Conservation (phyloP, 1,140 invertebrate genomes). For the Trissolcus basalis region DNA sequence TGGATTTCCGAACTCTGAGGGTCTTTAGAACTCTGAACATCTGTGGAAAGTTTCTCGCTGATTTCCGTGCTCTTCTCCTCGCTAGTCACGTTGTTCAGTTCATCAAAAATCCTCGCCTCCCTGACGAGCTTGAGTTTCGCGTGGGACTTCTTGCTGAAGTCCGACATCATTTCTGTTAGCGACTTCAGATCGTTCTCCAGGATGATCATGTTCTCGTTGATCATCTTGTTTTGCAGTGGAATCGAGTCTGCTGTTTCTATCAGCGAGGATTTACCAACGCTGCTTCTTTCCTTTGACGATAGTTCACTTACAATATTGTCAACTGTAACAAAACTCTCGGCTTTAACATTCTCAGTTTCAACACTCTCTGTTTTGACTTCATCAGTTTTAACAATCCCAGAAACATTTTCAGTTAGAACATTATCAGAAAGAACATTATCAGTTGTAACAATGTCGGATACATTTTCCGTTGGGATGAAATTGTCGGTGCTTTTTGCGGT, state of each 20-base stretch:
- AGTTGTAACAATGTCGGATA: too few relatives aligned
- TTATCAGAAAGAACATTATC: too few relatives aligned
- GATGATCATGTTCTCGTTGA: constrained; percentile 70
- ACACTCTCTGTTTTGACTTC: too few relatives aligned
- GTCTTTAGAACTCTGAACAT: constrained; percentile 10
- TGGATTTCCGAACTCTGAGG: constrained; percentile 6
- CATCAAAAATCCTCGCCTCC: constrained; percentile 34
- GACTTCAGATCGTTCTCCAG: constrained; percentile 71
- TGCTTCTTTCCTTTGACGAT: too few relatives aligned
- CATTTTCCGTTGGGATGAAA: too few relatives aligned
- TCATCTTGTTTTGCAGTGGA: constrained; percentile 68
- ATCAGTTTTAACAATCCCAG: constrained; percentile 4
- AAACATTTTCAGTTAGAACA: neutral
- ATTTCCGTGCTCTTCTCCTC: constrained; percentile 64
- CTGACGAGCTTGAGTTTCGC: constrained; percentile 55
- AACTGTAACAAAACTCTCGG: too few relatives aligned
- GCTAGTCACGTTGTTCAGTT: constrained; percentile 11
- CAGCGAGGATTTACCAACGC: neutral
- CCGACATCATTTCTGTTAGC: constrained; percentile 72
- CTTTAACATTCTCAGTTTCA: too few relatives aligned
- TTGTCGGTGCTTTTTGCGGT: too few relatives aligned
- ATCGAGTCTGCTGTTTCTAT: constrained; percentile 53
- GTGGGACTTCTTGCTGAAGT: constrained; percentile 68
- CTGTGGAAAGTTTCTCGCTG: constrained; percentile 61
- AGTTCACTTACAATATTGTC: too few relatives aligned